Percentiles rank a stretch among this genome's conserved stretches.
Evolutionary conservation across 53 echinoderm and acorn worm species (phyloP).

Genomic region (Antedon mediterranea): DNA sequence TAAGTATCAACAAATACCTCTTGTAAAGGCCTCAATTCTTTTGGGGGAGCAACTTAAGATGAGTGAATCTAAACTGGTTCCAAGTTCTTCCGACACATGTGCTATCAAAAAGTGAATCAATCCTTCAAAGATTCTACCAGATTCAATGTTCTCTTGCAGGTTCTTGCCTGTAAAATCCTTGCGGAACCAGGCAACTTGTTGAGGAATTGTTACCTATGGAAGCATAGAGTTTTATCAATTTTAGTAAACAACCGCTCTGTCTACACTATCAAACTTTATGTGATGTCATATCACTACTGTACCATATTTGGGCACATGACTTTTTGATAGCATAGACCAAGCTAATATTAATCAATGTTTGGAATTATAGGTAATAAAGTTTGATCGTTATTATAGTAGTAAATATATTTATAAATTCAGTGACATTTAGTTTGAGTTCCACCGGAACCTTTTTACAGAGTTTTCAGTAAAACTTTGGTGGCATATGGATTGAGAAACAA

Average conservation of each 20-base stretch:
- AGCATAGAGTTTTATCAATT: neutral
- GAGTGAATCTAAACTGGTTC: conserved; percentile 53
- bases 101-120: conserved; percentile 65
- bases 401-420: too few relatives aligned
- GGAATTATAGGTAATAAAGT: too few relatives aligned
- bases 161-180: conserved; percentile 77
- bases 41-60: conserved; percentile 54
- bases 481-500: too few relatives aligned
- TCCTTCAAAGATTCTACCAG: conserved; percentile 57
- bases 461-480: too few relatives aligned
- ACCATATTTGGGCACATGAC: too few relatives aligned
- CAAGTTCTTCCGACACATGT: conserved; percentile 60
- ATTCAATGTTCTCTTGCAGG: conserved; percentile 28
- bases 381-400: too few relatives aligned
- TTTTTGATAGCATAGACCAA: too few relatives aligned
- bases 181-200: conserved; percentile 79
- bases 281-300: neutral
- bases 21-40: conserved; percentile 45
- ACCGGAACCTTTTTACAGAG: too few relatives aligned
- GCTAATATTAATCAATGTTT: too few relatives aligned
- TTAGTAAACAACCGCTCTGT: too few relatives aligned
- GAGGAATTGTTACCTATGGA: conserved; percentile 64
- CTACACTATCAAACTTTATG: too few relatives aligned
- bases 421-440: too few relatives aligned
- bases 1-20: neutral